Conservation (phyloP, 1,140 invertebrate species). For the Temnothorax curvispinosus region DNA sequence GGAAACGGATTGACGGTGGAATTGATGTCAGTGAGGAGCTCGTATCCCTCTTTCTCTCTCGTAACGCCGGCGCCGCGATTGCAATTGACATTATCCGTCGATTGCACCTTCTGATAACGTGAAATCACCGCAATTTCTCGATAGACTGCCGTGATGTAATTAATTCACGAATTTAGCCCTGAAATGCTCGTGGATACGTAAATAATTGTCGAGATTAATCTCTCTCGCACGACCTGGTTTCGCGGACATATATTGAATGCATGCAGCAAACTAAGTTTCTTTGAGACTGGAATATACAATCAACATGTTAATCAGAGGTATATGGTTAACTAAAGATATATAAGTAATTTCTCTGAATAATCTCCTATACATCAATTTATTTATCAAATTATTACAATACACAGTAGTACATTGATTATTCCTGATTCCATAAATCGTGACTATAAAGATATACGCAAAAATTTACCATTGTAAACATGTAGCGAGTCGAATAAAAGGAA, state of each 20-base stretch:
- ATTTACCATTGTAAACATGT: neutral
- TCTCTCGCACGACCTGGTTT: neutral
- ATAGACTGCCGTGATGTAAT: neutral
- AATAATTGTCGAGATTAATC: conserved; percentile 40
- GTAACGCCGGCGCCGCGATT: neutral
- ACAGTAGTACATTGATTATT: neutral
- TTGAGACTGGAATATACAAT: neutral
- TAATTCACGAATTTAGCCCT: neutral
- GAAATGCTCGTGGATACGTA: neutral
- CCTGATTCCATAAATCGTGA: neutral
- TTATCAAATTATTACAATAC: neutral
- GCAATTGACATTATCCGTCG: neutral
- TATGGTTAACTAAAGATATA: neutral
- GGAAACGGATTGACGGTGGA: conserved; percentile 37
- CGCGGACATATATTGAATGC: neutral
- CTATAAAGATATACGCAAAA: neutral
- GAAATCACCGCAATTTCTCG: conserved; percentile 4
- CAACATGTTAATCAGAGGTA: neutral
- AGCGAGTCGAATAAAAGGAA: neutral
- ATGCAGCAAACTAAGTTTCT: neutral
- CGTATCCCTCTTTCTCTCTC: neutral
- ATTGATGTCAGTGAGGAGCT: conserved; percentile 9
- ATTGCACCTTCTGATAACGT: neutral
- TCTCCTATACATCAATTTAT: neutral
- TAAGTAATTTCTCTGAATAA: neutral